A percentile compares a stretch with the other conserved stretches of the same genome.
Evolutionary conservation across 2,113 vertebrate genomes (phyloP).

Genomic region (Ceyx cyanopectus): DNA sequence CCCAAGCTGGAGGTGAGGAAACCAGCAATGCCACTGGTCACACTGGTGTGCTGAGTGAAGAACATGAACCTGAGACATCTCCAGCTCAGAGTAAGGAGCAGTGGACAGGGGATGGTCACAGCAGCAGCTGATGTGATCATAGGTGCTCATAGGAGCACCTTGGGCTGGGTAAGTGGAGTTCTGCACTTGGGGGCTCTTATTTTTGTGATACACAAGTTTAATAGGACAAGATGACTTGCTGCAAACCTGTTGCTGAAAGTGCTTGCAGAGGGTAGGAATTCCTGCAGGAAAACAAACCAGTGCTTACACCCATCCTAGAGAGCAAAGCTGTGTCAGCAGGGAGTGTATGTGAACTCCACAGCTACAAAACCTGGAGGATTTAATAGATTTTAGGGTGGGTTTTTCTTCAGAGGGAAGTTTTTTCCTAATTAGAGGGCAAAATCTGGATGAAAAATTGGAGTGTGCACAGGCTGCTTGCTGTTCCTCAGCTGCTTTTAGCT

Average conservation of each 20-base stretch:
- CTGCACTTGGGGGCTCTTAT: neutral
- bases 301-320: neutral
- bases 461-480: neutral
- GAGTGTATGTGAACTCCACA: neutral
- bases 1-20: neutral
- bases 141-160: fast-evolving
- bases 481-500: conserved; percentile 43
- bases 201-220: neutral
- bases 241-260: neutral
- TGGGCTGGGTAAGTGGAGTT: neutral
- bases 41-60: neutral
- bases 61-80: neutral
- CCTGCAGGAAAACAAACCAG: neutral
- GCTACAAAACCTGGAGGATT: neutral
- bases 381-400: neutral
- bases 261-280: neutral
- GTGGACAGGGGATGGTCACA: neutral
- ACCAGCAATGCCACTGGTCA: fast-evolving
- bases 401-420: neutral
- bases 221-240: neutral
- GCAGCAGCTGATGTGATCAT: fast-evolving
- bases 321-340: neutral
- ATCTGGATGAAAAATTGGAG: neutral
- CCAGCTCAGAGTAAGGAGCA: neutral
- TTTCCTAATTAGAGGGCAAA: conserved; percentile 1